Evolutionary conservation across 2,888 invertebrate genomes (phyloP).

Genomic region (Drosophila parthenogenetica): DNA sequence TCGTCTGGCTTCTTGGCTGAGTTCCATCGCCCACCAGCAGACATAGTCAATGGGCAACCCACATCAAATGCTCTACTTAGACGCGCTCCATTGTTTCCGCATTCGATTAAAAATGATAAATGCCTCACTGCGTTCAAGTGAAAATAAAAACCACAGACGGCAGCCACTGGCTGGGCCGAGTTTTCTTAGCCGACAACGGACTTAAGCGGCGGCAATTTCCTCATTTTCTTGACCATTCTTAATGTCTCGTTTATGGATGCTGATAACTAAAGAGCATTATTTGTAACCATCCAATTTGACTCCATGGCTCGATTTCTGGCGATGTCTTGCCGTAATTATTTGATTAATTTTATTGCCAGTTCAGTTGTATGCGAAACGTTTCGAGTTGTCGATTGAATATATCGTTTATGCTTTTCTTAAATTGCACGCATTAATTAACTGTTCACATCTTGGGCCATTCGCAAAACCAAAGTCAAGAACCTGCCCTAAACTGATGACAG

Average conservation of each 20-base stretch:
- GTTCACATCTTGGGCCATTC: conserved; percentile 16
- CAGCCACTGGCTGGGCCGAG: conserved; percentile 34
- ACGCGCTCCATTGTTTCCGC: conserved; percentile 81
- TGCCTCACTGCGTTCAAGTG: conserved; percentile 73
- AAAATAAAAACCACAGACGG: conserved; percentile 48
- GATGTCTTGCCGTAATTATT: conserved; percentile 67
- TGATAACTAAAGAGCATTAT: conserved; percentile 67
- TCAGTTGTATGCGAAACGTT: conserved; percentile 36
- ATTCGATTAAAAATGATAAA: conserved; percentile 81
- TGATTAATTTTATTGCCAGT: conserved; percentile 77
- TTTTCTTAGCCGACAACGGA: conserved; percentile 31
- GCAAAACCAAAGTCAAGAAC: conserved; percentile 38
- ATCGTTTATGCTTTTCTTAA: conserved; percentile 79
- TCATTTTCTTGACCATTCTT: conserved; percentile 68
- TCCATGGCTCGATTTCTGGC: conserved; percentile 20
- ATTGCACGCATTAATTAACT: conserved; percentile 78
- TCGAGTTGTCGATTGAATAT: conserved; percentile 61
- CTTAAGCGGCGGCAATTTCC: conserved; percentile 26
- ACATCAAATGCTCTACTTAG: conserved; percentile 76
- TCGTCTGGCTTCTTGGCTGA: conserved; percentile 57
- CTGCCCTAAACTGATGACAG: conserved; percentile 38
- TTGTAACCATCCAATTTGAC: conserved; percentile 4
- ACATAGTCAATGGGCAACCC: conserved; percentile 42
- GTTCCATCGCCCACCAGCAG: conserved; percentile 65
- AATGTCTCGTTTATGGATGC: conserved; percentile 73